A percentile compares a stretch with the other conserved stretches of the same genome.
Evolutionary conservation across 2,113 vertebrate species (phyloP).

Genomic region (Salvator merianae): DNA sequence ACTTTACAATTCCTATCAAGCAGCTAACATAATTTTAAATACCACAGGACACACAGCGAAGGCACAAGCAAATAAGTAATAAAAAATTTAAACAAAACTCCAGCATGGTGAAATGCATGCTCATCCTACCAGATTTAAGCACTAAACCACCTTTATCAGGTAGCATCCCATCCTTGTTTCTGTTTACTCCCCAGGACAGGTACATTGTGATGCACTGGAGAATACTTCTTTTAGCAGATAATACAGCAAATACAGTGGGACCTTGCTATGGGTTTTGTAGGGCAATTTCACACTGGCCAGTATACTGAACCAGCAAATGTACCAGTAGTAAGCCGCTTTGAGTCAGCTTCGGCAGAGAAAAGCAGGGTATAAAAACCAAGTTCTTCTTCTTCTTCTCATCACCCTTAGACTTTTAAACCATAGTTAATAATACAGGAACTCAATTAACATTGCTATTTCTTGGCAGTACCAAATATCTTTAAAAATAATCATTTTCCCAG

Average conservation of each 20-base stretch:
- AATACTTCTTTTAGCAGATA: background rate
- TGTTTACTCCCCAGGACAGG: background rate
- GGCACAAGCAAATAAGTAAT: background rate
- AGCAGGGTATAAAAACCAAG: too few species aligned
- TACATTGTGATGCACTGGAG: background rate
- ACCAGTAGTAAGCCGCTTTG: too few species aligned
- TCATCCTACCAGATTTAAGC: background rate
- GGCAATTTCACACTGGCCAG: too few species aligned
- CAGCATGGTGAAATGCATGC: background rate
- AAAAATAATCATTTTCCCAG: too few species aligned
- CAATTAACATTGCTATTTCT: background rate
- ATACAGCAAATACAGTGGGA: too few species aligned
- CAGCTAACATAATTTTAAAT: constrained; percentile 32
- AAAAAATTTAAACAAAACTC: constrained; percentile 10
- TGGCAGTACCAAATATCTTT: background rate
- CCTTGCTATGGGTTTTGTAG: too few species aligned
- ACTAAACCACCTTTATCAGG: background rate
- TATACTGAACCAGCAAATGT: too few species aligned
- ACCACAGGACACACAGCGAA: constrained; percentile 34
- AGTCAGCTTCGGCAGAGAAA: too few species aligned
- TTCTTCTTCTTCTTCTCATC: background rate
- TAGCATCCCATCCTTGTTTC: background rate
- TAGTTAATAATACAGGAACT: background rate
- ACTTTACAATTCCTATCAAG: background rate
- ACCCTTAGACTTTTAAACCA: background rate